These are phyloP conservation scores for Diachasmimorpha longicaudata DNA, from an alignment of 1,140 invertebrate species.

Conservation along the genomic window DNA sequence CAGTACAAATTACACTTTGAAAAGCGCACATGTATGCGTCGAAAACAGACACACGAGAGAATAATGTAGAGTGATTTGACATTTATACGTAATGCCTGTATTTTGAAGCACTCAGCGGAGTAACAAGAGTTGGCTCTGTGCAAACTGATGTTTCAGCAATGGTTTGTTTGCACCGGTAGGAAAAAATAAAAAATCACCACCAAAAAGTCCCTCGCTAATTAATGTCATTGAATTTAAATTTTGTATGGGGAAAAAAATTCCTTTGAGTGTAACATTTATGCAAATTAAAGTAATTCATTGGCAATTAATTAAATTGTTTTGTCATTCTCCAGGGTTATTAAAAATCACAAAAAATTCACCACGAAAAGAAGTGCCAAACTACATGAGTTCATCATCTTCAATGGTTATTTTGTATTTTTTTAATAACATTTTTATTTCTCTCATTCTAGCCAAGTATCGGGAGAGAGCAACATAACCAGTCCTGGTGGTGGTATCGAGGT, in stretches of 20 bases:
- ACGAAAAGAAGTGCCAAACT: not conserved
- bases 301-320: not conserved
- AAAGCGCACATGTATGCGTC: not conserved
- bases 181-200: not conserved
- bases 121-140: not conserved
- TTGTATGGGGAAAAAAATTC: no score
- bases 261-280: no score
- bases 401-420: not conserved
- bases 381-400: not conserved
- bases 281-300: not conserved
- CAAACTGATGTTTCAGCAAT: not conserved
- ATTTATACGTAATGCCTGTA: not conserved
- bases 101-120: not conserved
- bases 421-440: constrained; percentile 3
- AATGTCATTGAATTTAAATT: no score
- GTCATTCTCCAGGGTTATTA: not conserved
- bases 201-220: no score
- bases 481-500: constrained; percentile 40
- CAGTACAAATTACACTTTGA: not conserved
- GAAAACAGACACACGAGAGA: not conserved
- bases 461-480: constrained; percentile 47
- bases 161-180: not conserved
- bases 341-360: not conserved
- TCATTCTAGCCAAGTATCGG: not conserved
- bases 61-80: not conserved